Evolutionary conservation across 2,113 vertebrate genomes (phyloP), one percentile per base, ranked within the genome.

Genomic region (Nannobrachium achirus): DNA sequence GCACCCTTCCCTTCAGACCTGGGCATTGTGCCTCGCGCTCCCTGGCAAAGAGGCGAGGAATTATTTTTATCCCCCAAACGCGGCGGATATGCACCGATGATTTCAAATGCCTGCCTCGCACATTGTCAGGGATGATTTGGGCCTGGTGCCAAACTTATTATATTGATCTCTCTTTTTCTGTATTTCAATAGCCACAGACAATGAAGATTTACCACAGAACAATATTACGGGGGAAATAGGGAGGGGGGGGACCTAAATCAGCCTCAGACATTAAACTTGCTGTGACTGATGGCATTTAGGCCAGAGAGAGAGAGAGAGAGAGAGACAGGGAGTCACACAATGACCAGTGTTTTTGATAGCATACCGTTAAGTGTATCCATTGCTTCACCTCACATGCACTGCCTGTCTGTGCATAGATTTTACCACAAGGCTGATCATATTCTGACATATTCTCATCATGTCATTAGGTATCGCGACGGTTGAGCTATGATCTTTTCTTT

Each of bases 111-210:
- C 88, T 87, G 81, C 88, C 89, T 89, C 86, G 83, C 87, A 85
- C 89, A 91, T 90, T 91, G 90, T 92, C 86, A 69, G 90, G 88
- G 89, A 89, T 87, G 87, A 88, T 90, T 92, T 86, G 90, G 93
- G 91, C 91, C 86, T 76, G 62, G 81, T 77, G 88, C 92, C 92
- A 93, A 91, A 90, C 84, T 90, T 89, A 93, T 92, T 93, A 93
- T 93, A 93, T 93, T 92, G 91, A 93, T 93, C 91, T 92, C 91
- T 92, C 88, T 92, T 92, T 92, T 88, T 92, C 86, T 82, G 84
- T 83, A 84, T 90, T 92, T 92, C 89, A 92, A 91, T 91, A 84
- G 90, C 85, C 81, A 63, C 86, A 86, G 89, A 92, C 89, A 93
- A 93, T 91, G 89, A 85, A 86, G 90, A 91, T 92, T 92, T 92